Base-by-base conservation (phyloP, 1,140 invertebrate species). In the Drosophila ohnishii region DNA sequence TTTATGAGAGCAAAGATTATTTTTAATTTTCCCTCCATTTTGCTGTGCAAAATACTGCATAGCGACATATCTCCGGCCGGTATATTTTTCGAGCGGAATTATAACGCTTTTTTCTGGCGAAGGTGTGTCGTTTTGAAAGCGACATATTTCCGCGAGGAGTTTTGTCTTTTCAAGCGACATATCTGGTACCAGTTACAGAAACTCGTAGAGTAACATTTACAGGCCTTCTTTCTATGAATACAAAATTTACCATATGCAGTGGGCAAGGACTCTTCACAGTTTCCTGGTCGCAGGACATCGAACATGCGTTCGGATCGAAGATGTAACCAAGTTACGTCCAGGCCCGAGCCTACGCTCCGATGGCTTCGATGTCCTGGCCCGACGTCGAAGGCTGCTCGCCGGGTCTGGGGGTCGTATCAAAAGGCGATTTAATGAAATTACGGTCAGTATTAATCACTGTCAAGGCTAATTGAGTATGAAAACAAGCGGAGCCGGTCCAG, bases 361-460 rank as follows among this genome's bases (percentile, higher is more conserved):
- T 61, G 48, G 70, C 69, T 9, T 22, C 32, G 13, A 37, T 14
- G 19, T 19, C 13, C 50, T 37, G 19, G 19, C 4, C 19, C 32
- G 51, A 53, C 34, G 45, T 16, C 44, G 39, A 51, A 28, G 45
- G 11, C 25, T 28, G 53, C 22, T 45, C 40, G 58, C 35, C 19
- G 1, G 51, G 13, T 3, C 16, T 19, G 28, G 30, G 50, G 73
- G 78, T 51, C 66, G 70, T 84, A 88, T 87, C 79, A 83, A 80
- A 88, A 88, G 76, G 77, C 84, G 73, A 84, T 87, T 87, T 80
- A 88, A 88, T 75, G 77, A 88, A 88, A 88, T 88, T 88, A 88
- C 84, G 78, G 77, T 88, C 84, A 80, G 74, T 88, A 88, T 84
- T 88, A 88, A 88, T 84, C 84, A 88, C 74, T 80, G 84, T 88